A percentile compares a stretch with the other conserved stretches of the same genome.
These are phyloP conservation scores for Eira barbara DNA, from an alignment of 2,113 vertebrate species.

Conservation along the genomic window DNA sequence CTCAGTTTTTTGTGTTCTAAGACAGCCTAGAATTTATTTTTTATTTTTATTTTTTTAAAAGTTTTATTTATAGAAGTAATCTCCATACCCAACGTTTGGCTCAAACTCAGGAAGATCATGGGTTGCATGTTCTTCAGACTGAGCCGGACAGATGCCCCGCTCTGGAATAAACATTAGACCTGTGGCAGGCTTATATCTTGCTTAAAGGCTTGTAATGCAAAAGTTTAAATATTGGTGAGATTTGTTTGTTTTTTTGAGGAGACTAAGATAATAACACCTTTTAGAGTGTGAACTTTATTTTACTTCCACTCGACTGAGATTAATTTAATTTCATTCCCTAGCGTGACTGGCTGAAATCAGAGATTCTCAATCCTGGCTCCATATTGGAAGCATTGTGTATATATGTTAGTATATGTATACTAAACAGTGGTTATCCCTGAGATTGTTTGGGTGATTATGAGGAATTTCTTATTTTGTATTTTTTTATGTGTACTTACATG, in stretches of 20 bases:
- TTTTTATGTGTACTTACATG: background rate
- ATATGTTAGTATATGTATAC: background rate
- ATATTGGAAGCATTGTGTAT: background rate
- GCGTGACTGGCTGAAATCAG: background rate
- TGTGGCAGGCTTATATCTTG: background rate
- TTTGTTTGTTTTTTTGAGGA: slow-evolving; percentile 8
- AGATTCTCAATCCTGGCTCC: background rate
- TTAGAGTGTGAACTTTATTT: background rate
- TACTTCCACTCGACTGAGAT: background rate
- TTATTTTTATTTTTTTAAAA: background rate
- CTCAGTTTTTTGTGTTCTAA: background rate
- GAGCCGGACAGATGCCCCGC: too few relatives aligned
- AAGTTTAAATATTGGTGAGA: background rate
- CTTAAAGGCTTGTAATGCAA: background rate
- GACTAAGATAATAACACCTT: background rate
- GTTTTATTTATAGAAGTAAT: background rate
- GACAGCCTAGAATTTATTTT: background rate
- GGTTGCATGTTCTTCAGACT: too few relatives aligned
- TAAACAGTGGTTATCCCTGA: background rate
- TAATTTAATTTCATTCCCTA: slow-evolving; percentile 15
- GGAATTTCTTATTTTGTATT: background rate
- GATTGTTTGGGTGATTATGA: background rate
- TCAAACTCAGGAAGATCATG: too few relatives aligned
- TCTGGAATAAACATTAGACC: background rate
- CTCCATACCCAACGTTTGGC: background rate